These are phyloP conservation scores for Puma concolor DNA, from an alignment of 2,113 vertebrate species.

Conservation along the genomic window DNA sequence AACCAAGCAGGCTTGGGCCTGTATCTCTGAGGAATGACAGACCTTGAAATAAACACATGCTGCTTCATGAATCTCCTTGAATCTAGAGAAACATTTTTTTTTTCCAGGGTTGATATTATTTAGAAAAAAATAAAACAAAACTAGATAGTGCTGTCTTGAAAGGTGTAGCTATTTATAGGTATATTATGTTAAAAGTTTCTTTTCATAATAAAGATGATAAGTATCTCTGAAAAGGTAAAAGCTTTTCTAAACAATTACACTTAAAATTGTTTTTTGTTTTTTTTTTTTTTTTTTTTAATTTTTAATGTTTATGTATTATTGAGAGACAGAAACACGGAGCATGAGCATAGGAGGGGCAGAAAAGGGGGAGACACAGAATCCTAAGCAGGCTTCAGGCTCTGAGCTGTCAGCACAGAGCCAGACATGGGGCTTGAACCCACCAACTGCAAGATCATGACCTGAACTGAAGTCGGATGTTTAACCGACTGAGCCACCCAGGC, in stretches of 20 bases:
- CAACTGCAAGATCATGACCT: no score
- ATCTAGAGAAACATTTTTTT: not conserved
- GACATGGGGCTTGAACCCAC: no score
- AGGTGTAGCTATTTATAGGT: not conserved
- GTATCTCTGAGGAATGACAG: not conserved
- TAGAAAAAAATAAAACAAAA: not conserved
- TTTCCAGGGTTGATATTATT: not conserved
- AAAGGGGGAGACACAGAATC: no score
- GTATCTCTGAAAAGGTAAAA: not conserved
- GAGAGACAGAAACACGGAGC: no score
- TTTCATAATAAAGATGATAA: slow-evolving; percentile 43
- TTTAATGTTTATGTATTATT: no score
- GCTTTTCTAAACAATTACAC: not conserved
- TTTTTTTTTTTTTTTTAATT: no score
- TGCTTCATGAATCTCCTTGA: slow-evolving; percentile 30
- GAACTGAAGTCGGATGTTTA: no score
- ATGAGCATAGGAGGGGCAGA: no score
- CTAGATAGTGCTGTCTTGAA: not conserved
- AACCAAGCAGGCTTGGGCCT: not conserved
- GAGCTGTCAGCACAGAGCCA: no score
- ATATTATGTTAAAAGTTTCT: not conserved
- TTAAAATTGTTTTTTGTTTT: not conserved
- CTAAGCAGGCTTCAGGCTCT: no score
- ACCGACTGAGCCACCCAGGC: no score
- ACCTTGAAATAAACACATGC: not conserved